Conservation (phyloP, 30 jellyfish, hydroid and myxozoan genomes). For the Turritopsis rubra region DNA sequence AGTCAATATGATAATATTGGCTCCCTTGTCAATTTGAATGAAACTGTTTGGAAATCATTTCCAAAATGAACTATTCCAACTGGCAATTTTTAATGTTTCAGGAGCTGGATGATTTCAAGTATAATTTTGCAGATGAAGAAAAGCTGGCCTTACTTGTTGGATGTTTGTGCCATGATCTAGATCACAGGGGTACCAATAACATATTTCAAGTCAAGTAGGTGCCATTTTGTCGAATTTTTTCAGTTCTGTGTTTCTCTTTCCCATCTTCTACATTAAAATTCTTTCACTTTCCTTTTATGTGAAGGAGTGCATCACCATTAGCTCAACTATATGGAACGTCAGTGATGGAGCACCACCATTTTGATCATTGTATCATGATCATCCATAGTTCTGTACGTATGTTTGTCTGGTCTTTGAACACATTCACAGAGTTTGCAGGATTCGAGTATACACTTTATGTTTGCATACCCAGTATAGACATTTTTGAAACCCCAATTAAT, state of each 20-base stretch:
- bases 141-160: conserved; percentile 62
- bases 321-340: conserved; percentile 85
- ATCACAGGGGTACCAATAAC: conserved; percentile 90
- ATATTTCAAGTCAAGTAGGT: conserved; percentile 81
- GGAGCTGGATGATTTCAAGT: conserved; percentile 48
- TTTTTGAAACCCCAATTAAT: no score
- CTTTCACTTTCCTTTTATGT: background rate
- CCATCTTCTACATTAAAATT: background rate
- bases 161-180: conserved; percentile 88
- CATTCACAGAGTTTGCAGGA: no score
- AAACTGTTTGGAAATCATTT: no score
- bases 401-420: no score
- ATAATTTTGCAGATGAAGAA: conserved; percentile 61
- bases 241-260: background rate
- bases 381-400: conserved; percentile 71
- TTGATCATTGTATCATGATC: conserved; percentile 88
- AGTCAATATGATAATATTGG: background rate
- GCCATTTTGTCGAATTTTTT: background rate
- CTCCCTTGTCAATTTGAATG: background rate
- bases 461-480: background rate
- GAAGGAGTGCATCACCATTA: conserved; percentile 77
- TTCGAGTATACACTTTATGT: no score
- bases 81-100: background rate
- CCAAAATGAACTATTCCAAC: background rate
- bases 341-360: conserved; percentile 92